phyloP scores from a whole-genome alignment of 2,797 vertebrate species.

The Cichlasoma orientale region DNA sequence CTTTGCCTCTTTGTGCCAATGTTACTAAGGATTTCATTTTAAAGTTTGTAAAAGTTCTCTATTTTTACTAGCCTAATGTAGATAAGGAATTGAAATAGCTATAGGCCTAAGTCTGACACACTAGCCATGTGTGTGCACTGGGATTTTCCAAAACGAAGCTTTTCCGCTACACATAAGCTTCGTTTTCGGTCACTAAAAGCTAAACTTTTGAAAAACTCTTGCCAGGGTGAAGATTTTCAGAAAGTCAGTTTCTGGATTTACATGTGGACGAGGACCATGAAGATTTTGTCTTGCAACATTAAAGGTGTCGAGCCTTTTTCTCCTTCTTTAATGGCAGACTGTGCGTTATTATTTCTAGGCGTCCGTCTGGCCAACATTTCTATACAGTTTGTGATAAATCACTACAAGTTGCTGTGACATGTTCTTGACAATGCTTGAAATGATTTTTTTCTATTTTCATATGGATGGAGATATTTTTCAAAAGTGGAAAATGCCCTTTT shows the following conservation, averaged over 20 bases:
- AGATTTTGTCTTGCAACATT: neutral
- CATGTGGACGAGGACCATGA: neutral
- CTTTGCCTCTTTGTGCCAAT: neutral
- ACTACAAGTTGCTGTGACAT: neutral
- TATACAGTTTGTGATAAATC: neutral
- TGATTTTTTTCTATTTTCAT: neutral
- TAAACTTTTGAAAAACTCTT: neutral
- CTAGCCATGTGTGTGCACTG: too few species aligned
- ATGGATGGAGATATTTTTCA: neutral
- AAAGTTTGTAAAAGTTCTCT: neutral
- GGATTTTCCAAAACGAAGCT: neutral
- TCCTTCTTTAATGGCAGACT: neutral
- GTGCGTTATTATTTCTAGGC: neutral
- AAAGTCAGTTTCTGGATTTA: neutral
- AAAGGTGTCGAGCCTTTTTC: neutral
- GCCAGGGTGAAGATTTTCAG: too few species aligned
- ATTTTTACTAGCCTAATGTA: neutral
- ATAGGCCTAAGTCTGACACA: neutral
- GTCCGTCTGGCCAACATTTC: neutral
- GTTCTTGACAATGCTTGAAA: neutral
- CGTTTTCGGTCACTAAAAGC: neutral
- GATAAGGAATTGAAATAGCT: neutral
- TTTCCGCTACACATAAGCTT: neutral
- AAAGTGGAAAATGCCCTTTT: too few species aligned
- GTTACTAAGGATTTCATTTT: neutral